Evolutionary conservation across 1,140 invertebrate species (phyloP).

Genomic region (Olivierus martensii): DNA sequence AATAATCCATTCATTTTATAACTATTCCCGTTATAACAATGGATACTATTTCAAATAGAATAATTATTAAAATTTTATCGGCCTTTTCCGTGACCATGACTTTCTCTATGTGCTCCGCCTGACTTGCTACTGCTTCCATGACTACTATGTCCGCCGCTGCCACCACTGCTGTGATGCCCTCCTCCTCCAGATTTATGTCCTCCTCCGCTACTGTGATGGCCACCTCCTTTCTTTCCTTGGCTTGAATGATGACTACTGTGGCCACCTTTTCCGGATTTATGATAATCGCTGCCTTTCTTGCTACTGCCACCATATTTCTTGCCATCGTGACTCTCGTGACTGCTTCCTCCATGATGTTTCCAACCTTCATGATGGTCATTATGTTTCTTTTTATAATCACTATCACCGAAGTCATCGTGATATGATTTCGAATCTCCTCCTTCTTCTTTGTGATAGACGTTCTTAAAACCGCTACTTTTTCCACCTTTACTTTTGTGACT

Average conservation of each 20-base stretch:
- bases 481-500: constrained; percentile 3
- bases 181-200: no score
- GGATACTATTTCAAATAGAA: no score
- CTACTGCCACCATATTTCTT: constrained; percentile 4
- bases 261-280: constrained; percentile 8
- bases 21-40: no score
- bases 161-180: no score
- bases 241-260: neutral
- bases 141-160: no score
- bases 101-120: no score
- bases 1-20: no score
- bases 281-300: constrained; percentile 8
- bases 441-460: constrained; percentile 18
- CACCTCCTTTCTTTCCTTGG: neutral
- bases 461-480: constrained; percentile 14
- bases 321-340: constrained; percentile 4
- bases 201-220: no score
- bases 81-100: no score
- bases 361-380: constrained; percentile 6
- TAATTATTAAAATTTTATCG: no score
- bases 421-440: constrained; percentile 16
- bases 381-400: constrained; percentile 13
- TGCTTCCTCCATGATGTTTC: neutral
- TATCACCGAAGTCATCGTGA: constrained; percentile 16
- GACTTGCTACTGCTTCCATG: no score